These are phyloP conservation scores for Urocynchramus pylzowi DNA, from an alignment of 2,113 vertebrate species.

Conservation along the genomic window DNA sequence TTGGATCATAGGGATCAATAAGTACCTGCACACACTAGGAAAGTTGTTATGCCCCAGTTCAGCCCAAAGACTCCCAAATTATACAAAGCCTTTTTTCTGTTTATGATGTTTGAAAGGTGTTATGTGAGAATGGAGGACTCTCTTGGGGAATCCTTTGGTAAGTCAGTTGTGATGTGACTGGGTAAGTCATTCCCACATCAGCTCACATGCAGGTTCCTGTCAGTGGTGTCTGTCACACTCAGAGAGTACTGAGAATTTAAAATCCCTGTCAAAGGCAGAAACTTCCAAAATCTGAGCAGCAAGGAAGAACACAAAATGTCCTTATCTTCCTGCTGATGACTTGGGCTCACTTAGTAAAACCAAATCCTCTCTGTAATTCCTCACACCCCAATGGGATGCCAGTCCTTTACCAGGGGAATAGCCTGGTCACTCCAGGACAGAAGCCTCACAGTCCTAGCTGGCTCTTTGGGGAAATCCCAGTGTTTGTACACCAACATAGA, in stretches of 20 bases:
- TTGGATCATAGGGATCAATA: rapidly evolving
- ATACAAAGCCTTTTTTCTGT: not conserved
- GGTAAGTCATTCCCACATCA: not conserved
- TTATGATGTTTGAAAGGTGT: not conserved
- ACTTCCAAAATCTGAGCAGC: not conserved
- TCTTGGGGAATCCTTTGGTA: not conserved
- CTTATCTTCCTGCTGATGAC: not conserved
- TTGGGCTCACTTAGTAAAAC: not conserved
- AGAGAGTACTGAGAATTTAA: not conserved
- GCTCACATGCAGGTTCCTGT: not conserved
- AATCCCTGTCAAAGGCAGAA: not conserved
- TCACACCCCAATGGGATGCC: not conserved
- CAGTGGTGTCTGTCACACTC: not conserved
- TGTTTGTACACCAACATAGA: not conserved
- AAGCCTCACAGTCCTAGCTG: not conserved
- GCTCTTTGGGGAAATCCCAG: not conserved
- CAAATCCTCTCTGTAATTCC: not conserved
- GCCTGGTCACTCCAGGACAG: not conserved
- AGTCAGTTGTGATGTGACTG: not conserved
- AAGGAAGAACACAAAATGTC: not conserved
- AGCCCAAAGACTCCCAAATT: not conserved
- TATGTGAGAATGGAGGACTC: not conserved
- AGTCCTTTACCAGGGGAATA: not conserved
- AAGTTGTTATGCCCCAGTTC: not conserved
- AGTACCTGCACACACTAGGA: not conserved